phyloP scores from a whole-genome alignment of 92 coral and sea anemone genomes.

The Heliopora coerulea region DNA sequence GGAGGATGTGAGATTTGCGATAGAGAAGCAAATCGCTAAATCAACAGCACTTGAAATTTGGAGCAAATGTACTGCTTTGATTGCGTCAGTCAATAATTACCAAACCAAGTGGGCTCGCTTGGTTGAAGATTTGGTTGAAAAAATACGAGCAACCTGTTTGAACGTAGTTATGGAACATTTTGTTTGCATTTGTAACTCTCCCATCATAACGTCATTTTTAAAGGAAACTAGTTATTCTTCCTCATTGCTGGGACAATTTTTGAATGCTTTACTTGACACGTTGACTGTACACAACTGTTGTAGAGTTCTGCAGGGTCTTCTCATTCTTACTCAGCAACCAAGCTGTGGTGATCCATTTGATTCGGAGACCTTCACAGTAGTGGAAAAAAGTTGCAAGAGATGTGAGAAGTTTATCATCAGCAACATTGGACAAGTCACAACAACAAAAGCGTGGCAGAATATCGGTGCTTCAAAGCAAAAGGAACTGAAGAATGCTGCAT shows the following conservation, averaged over 20 bases:
- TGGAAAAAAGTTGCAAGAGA: conserved; percentile 12
- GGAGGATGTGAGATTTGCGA: conserved; percentile 6
- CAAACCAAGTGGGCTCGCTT: conserved; percentile 13
- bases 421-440: conserved; percentile 31
- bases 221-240: conserved; percentile 14
- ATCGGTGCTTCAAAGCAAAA: conserved; percentile 28
- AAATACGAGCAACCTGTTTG: conserved; percentile 4
- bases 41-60: conserved; percentile 10
- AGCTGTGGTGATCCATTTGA: conserved; percentile 7
- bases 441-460: conserved; percentile 22
- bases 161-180: conserved; percentile 7
- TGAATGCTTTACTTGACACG: conserved; percentile 10
- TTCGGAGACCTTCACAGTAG: background rate
- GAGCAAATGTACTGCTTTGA: conserved; percentile 17
- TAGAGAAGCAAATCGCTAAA: conserved; percentile 11
- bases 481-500: conserved; percentile 21
- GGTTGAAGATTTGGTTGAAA: conserved; percentile 11
- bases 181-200: background rate
- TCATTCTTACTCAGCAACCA: background rate
- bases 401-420: conserved; percentile 39
- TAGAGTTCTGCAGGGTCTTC: conserved; percentile 20
- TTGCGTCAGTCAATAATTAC: conserved; percentile 2
- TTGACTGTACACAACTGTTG: conserved; percentile 23
- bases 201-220: conserved; percentile 2
- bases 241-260: conserved; percentile 13